These are phyloP conservation scores for Zaprionus bogoriensis DNA, from an alignment of 2,888 invertebrate species.

Conservation along the genomic window DNA sequence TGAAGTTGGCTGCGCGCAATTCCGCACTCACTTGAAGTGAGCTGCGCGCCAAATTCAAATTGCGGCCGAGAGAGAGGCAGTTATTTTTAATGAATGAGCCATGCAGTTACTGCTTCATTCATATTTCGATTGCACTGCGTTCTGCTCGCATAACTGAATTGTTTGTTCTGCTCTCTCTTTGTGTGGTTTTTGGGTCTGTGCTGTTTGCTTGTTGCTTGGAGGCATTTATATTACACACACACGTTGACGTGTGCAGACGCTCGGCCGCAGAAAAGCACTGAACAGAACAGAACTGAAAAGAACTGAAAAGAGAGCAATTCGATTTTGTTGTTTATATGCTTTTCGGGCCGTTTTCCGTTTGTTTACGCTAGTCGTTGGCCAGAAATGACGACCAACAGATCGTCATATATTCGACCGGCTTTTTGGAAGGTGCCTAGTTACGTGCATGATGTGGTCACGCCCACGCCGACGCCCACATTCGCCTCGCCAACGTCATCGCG, in stretches of 20 bases:
- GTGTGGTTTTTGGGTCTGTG: too few species aligned
- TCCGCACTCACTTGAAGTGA: slow-evolving; percentile 18
- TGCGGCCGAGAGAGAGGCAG: not conserved
- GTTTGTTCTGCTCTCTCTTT: slow-evolving; percentile 21
- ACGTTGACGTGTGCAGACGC: slow-evolving; percentile 61
- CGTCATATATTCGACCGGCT: slow-evolving; percentile 76
- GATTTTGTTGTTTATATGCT: slow-evolving; percentile 65
- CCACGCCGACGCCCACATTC: slow-evolving; percentile 4
- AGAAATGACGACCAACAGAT: slow-evolving; percentile 75
- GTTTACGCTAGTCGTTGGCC: slow-evolving; percentile 73
- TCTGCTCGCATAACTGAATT: slow-evolving; percentile 31
- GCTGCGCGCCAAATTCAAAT: slow-evolving; percentile 16
- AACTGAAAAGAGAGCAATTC: slow-evolving; percentile 38
- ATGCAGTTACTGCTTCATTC: slow-evolving; percentile 7
- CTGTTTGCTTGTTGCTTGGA: slow-evolving; percentile 30
- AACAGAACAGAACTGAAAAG: slow-evolving; percentile 25
- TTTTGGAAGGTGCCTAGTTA: slow-evolving; percentile 79
- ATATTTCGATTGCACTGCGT: slow-evolving; percentile 9
- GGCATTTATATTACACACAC: slow-evolving; percentile 40
- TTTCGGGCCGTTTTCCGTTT: slow-evolving; percentile 56
- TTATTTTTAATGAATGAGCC: slow-evolving; percentile 26
- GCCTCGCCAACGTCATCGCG: slow-evolving; percentile 34
- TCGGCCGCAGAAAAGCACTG: slow-evolving; percentile 27
- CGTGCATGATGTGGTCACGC: slow-evolving; percentile 14
- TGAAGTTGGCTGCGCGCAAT: slow-evolving; percentile 35